Conservation (phyloP, 2,113 vertebrate genomes). For the Chloebia gouldiae region DNA sequence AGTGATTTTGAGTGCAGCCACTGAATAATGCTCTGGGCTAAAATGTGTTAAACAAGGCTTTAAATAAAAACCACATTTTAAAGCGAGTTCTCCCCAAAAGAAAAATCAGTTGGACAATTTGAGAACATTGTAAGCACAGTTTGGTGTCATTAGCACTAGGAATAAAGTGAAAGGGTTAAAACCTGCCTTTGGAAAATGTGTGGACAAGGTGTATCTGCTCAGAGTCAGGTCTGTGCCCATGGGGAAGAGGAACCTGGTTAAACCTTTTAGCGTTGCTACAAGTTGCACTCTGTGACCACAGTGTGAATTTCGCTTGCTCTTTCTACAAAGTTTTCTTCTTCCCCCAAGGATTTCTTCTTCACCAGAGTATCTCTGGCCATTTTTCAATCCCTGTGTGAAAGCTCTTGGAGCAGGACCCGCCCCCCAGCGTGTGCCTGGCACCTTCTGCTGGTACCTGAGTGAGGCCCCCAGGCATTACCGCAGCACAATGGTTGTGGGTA, state of each 20-base stretch:
- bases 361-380: accelerated
- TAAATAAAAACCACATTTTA: constrained; percentile 58
- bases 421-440: not conserved
- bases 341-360: not conserved
- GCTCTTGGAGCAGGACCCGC: not conserved
- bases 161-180: constrained; percentile 1
- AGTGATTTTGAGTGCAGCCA: constrained; percentile 18
- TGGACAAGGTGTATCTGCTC: not conserved
- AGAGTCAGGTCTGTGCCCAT: not conserved
- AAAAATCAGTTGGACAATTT: constrained; percentile 8
- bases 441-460: not conserved
- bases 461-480: constrained; percentile 15
- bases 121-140: constrained; percentile 20
- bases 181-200: not conserved
- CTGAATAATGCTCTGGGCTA: constrained; percentile 36
- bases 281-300: not conserved
- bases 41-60: constrained; percentile 32
- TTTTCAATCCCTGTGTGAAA: not conserved
- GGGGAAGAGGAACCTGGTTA: not conserved
- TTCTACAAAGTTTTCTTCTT: not conserved
- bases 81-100: not conserved
- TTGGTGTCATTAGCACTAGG: constrained; percentile 7
- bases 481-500: not conserved
- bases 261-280: not conserved
- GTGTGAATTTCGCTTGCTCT: accelerated